Percentiles rank a stretch among this genome's conserved stretches.
Evolutionary conservation across 1,140 invertebrate species (phyloP).

Genomic region (Panonychus citri): DNA sequence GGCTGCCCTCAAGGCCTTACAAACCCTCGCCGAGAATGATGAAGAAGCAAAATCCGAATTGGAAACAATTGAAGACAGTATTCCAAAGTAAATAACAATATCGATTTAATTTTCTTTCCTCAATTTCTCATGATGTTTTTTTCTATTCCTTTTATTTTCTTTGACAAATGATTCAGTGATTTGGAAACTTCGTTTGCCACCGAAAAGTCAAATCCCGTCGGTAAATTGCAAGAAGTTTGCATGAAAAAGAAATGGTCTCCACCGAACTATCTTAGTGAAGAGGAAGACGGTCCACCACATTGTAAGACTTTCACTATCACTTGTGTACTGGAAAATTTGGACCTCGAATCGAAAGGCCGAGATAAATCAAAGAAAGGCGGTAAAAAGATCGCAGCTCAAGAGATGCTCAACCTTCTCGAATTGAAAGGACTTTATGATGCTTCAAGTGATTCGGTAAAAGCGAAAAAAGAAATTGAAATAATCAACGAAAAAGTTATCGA

Average conservation of each 20-base stretch:
- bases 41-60: too few relatives aligned
- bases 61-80: too few relatives aligned
- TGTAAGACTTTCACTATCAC: constrained; percentile 77
- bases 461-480: background rate
- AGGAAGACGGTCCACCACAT: constrained; percentile 70
- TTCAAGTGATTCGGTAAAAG: background rate
- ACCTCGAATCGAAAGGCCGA: constrained; percentile 28
- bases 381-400: constrained; percentile 52
- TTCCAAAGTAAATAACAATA: too few relatives aligned
- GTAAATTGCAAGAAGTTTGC: constrained; percentile 72
- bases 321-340: constrained; percentile 39
- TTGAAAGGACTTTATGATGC: background rate
- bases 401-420: constrained; percentile 3
- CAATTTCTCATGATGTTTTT: too few relatives aligned
- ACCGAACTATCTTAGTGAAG: constrained; percentile 61
- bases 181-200: too few relatives aligned
- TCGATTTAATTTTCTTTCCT: too few relatives aligned
- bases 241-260: constrained; percentile 84
- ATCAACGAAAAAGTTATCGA: background rate
- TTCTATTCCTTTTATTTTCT: too few relatives aligned
- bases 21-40: background rate
- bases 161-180: too few relatives aligned
- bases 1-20: constrained; percentile 52
- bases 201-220: constrained; percentile 52
- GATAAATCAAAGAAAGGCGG: constrained; percentile 90